Base-by-base conservation (phyloP, 1,140 invertebrate species). In the Maconellicoccus hirsutus region DNA sequence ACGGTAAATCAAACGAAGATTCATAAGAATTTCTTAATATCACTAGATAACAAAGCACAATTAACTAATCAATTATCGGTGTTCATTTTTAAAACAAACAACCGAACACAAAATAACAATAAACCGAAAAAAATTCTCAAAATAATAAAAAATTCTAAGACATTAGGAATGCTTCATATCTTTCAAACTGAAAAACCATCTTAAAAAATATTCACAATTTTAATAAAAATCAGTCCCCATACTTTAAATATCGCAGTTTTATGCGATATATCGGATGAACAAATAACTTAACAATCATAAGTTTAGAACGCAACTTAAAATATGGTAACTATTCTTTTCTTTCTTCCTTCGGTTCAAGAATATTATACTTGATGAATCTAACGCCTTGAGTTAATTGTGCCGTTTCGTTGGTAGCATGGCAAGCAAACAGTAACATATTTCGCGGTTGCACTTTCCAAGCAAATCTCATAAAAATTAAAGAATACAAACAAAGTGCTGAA, bases 401-500 rank as follows among this genome's bases (percentile, higher is more conserved):
- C 73, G 85, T 83, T 78, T 93, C 91, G 79, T 98, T 98, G 12
- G 95, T 96, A 75, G 95, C 84, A 82, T 99, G 97, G 79, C 97
- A 99, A 26, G 91, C 90, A 80, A 99, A 95, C 0, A 99, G 84
- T 0, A 99, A 83, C 79, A 98, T 79, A 79, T 99, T 99, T 63
- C 92, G 82, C 8, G 97, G 97, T 78, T 98, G 88, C 0, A 99
- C 96, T 79, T 87, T 89, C 84, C 91, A 89, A 19, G 96, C 94
- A 83, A 99, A 99, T 75, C 96, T 84, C 95, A 98, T 98, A 78
- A 98, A 98, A 78, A 94, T 86, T 70, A 89, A 77, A 0, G 96
- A 98, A 79, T 98, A 98, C 10, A 96, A 78, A 70, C 87, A 89
- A 21, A 98, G 82, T 33, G 94, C 94, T 97, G 85, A 66, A 85